Conservation (phyloP, 2,797 vertebrate species). For the Siniperca undulata region DNA sequence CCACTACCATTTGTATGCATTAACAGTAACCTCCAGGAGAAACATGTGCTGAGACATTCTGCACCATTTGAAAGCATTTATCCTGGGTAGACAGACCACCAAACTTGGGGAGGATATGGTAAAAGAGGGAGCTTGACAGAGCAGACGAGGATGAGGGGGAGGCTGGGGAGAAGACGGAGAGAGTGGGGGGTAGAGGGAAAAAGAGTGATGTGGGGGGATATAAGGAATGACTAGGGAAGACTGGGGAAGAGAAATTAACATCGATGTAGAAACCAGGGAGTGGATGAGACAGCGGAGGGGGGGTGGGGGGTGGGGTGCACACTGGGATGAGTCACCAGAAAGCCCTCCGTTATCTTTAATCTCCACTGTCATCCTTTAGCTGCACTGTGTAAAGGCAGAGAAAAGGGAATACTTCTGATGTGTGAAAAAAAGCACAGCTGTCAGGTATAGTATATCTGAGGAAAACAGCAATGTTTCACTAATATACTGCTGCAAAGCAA, state of each 20-base stretch:
- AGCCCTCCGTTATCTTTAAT: conserved; percentile 3
- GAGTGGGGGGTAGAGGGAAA: no score
- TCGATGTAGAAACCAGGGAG: conserved; percentile 25
- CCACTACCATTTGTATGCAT: conserved; percentile 21
- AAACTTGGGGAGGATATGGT: neutral
- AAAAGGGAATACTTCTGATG: neutral
- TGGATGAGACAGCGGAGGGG: conserved; percentile 5
- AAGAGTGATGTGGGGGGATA: conserved; percentile 20
- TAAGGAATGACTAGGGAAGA: conserved; percentile 25
- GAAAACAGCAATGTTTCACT: neutral
- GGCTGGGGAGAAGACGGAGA: neutral
- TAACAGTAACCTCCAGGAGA: conserved; percentile 35
- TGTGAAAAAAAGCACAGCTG: neutral
- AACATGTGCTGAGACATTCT: conserved; percentile 41
- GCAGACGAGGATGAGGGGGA: neutral
- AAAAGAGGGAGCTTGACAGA: conserved; percentile 2
- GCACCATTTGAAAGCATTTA: conserved; percentile 25
- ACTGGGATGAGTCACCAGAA: conserved; percentile 58
- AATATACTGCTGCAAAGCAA: conserved; percentile 10
- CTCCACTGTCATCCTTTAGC: conserved; percentile 15
- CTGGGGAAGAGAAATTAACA: conserved; percentile 41
- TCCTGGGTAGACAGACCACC: conserved; percentile 12
- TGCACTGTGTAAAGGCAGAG: neutral
- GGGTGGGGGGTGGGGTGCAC: neutral
- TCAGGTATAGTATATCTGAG: neutral